Base-by-base conservation (phyloP, 2,797 vertebrate species). In the Dendrocincla tyrannina region DNA sequence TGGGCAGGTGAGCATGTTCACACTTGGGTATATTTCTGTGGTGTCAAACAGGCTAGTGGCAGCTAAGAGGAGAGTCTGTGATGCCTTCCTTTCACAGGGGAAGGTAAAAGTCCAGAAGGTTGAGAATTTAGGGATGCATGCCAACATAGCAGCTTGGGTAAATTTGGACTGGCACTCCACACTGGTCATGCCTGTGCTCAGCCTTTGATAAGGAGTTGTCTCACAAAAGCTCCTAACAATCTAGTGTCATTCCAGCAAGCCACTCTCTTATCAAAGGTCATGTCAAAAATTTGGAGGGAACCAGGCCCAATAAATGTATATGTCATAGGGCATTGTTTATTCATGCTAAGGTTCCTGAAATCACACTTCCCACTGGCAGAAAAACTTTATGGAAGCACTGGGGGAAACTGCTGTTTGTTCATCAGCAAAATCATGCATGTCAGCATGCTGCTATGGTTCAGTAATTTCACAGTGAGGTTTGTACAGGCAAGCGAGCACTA, bases 111-210 rank as follows among this genome's bases (percentile, higher is more conserved):
- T 83, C 77, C 27, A 50, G 12, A n/a, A 94, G 94, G 79, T 68
- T 85, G 89, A 90, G 92, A 88, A 93, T 94, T 96, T 83, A 83
- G 89, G 93, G 90, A 93, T 0, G 5, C 32, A 4, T 94, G 96
- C 96, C 96, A 97, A 95, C 93, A 95, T 96, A 97, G 90, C 96
- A 96, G 93, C 80, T 92, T 95, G 95, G 50, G 94, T 97, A 97
- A 96, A 97, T 96, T 91, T 97, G 88, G 86, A 88, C 59, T 95
- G 87, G 90, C 95, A 94, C 97, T 97, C 87, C 67, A 95, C 0
- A 7, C 62, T 73, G 73, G 84, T 95, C 95, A 93, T 0, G 19
- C 62, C 72, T 68, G 33, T 66, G 76, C 83, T 96, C 88, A 88
- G 62, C 55, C 85, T 96, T 89, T 93, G 95, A 96, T 96, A 97